Conservation (phyloP, 2,888 invertebrate species). For the Oasisia sp. region DNA sequence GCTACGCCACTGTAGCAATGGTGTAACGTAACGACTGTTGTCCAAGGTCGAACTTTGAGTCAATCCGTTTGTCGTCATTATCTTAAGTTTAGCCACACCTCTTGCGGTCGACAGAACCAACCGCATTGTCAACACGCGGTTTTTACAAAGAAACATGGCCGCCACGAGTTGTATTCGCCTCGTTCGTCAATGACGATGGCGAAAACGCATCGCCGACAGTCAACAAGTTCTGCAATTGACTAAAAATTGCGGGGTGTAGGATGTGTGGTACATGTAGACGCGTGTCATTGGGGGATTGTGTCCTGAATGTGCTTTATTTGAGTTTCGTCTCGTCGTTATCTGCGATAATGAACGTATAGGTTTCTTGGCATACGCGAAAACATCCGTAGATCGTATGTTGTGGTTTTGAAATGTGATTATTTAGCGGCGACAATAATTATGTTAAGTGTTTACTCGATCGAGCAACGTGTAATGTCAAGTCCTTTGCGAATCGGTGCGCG, state of each 20-base stretch:
- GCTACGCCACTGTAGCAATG: not conserved
- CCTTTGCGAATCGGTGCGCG: not conserved
- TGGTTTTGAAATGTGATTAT: conserved; percentile 8
- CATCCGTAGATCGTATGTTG: not conserved
- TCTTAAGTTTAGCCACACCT: not conserved
- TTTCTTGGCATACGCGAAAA: not conserved
- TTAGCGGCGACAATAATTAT: not conserved
- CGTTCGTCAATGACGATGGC: not conserved
- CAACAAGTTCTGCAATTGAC: not conserved
- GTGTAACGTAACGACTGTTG: not conserved
- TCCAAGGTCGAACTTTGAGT: not conserved
- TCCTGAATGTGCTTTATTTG: no score
- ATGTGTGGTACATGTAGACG: not conserved
- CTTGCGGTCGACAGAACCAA: not conserved
- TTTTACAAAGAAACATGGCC: not conserved
- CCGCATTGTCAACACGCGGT: not conserved
- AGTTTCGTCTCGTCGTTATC: not conserved
- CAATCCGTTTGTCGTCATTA: not conserved
- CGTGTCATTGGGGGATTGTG: no score
- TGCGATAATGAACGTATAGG: not conserved
- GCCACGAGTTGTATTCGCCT: not conserved
- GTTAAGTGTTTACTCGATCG: not conserved
- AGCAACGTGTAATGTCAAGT: not conserved
- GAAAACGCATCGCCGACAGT: not conserved
- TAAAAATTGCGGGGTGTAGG: not conserved